Base-by-base conservation (phyloP, 1,140 invertebrate genomes). In the Microplitis mediator region DNA sequence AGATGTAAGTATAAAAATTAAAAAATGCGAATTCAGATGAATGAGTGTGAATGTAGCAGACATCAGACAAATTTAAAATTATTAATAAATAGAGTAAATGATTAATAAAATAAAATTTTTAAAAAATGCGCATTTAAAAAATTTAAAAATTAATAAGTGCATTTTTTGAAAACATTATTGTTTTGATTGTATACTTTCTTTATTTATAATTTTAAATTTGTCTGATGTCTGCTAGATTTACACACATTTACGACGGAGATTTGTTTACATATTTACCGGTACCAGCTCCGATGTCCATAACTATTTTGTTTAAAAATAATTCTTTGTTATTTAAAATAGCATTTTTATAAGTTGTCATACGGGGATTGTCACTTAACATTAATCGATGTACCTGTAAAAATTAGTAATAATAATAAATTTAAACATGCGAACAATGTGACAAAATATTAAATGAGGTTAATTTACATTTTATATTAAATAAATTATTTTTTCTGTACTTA, bases 201-300 rank as follows among this genome's bases (percentile, higher is more conserved):
- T n/a, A n/a, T n/a, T n/a, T n/a, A n/a, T n/a, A n/a, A n/a, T n/a
- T n/a, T n/a, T n/a, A n/a, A n/a, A n/a, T n/a, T n/a, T n/a, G 23
- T 23, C 23, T 23, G 23, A 23, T 23, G 23, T 23, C 23, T 23
- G 14, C 56, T n/a, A n/a, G 45, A 64, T 63, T 65, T 52, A 68
- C 73, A 39, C 9, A 32, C 62, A 52, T 23, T 0, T 23, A 23
- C 0, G 2, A 74, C 70, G 31, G 45, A 60, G 60, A 64, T 62
- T 9, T 69, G 69, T 60, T 52, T 52, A 39, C 9, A 31, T 68
- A 64, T 74, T 68, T 64, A 86, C 88, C 88, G 52, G 92, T 98
- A 60, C 97, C 97, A 84, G 96, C 96, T 45, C 97, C 97, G 73
- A 98, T 91, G 89, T 98, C 97, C 75, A 98, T 91, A 31, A 99